Evolutionary conservation across 2,113 vertebrate species (phyloP).

Genomic region (human): DNA sequence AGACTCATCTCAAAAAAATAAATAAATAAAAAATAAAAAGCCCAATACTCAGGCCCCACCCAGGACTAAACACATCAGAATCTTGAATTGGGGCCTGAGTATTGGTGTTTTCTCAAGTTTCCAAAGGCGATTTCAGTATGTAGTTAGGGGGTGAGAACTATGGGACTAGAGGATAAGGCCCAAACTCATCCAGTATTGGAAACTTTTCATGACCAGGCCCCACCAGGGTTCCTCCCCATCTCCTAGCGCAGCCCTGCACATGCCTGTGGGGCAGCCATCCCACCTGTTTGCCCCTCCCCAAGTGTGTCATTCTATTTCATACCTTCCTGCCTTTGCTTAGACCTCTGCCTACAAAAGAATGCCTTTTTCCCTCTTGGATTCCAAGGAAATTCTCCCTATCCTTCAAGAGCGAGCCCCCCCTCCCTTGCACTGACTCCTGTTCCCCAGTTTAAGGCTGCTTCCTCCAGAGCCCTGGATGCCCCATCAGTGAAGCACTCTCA

Average conservation of each 20-base stretch:
- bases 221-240: neutral
- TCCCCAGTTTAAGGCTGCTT: neutral
- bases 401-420: neutral
- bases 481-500: neutral
- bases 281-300: neutral
- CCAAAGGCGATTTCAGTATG: neutral
- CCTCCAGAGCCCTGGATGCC: neutral
- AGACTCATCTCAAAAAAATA: too few species aligned
- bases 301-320: neutral
- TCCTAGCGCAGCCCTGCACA: neutral
- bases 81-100: neutral
- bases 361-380: neutral
- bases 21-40: neutral
- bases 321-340: neutral
- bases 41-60: neutral
- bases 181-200: neutral
- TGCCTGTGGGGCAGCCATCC: neutral
- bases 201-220: neutral
- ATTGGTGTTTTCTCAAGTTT: neutral
- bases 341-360: neutral
- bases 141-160: neutral
- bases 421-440: neutral
- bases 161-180: neutral
- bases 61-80: neutral
- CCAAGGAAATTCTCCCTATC: neutral